Evolutionary conservation across 2,888 invertebrate species (phyloP).

Genomic region (Diaphora mendica): DNA sequence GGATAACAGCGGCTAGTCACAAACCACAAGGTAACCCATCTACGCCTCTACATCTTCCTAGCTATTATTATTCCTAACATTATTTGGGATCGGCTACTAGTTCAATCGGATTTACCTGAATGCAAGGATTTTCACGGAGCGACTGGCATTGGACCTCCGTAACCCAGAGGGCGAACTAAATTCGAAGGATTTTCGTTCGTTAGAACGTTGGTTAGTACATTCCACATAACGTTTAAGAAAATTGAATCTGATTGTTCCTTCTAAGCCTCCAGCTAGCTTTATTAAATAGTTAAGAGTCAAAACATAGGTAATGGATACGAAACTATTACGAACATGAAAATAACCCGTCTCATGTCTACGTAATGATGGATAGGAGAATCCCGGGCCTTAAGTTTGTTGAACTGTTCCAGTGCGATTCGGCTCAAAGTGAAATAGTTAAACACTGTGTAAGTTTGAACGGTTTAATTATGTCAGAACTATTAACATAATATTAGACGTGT

Average conservation of each 20-base stretch:
- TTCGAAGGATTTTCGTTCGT: too few species aligned
- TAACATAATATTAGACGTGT: neutral
- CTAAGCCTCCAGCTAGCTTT: neutral
- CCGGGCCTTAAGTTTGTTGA: neutral
- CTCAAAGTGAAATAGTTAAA: conserved; percentile 1
- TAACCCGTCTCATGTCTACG: neutral
- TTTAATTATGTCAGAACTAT: neutral
- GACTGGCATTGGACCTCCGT: too few species aligned
- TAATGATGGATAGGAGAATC: neutral
- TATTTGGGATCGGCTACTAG: too few species aligned
- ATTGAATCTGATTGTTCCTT: neutral
- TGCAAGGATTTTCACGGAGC: too few species aligned
- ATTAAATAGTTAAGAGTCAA: neutral
- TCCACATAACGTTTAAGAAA: too few species aligned
- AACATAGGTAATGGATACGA: neutral
- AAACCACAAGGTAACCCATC: too few species aligned
- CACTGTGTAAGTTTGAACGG: neutral
- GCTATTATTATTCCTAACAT: too few species aligned
- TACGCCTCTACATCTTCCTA: too few species aligned
- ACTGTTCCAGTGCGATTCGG: neutral
- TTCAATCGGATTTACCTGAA: too few species aligned
- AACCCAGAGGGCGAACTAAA: too few species aligned
- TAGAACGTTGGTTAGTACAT: too few species aligned
- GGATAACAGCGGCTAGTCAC: too few species aligned
- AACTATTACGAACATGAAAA: neutral